phyloP scores from a whole-genome alignment of 1,140 invertebrate genomes.

The Diachasma alloeum region DNA sequence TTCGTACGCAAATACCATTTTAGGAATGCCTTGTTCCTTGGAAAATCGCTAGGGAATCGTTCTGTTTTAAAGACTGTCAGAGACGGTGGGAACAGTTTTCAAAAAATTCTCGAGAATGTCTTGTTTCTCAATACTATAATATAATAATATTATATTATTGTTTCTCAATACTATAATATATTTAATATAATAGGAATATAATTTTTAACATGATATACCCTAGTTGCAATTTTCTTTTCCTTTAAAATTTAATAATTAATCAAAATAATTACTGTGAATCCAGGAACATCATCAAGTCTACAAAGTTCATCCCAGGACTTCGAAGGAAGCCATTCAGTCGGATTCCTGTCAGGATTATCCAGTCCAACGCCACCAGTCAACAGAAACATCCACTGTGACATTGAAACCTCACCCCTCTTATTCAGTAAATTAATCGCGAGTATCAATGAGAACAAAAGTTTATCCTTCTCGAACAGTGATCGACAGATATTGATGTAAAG shows the following conservation, averaged over 20 bases:
- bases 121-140: no score
- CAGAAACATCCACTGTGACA: slow-evolving; percentile 87
- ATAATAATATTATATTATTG: no score
- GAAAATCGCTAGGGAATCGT: no score
- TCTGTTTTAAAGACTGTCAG: no score
- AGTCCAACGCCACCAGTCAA: slow-evolving; percentile 86
- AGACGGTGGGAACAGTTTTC: no score
- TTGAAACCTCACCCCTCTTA: slow-evolving; percentile 75
- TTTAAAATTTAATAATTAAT: not conserved
- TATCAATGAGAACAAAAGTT: slow-evolving; percentile 90
- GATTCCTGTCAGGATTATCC: slow-evolving; percentile 80
- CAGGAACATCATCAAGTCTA: slow-evolving; percentile 69
- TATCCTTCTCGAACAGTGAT: slow-evolving; percentile 95
- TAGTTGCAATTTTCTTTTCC: no score
- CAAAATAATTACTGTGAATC: slow-evolving; percentile 61
- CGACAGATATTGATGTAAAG: slow-evolving; percentile 93
- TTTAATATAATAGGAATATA: no score
- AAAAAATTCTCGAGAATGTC: no score
- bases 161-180: no score
- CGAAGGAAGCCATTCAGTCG: slow-evolving; percentile 75
- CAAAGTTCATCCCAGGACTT: slow-evolving; percentile 89
- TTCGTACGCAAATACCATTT: no score
- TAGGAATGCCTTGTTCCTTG: no score
- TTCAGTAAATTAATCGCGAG: slow-evolving; percentile 86
- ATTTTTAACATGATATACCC: no score